Evolutionary conservation across 2,113 vertebrate genomes (phyloP), one percentile per base, ranked within the genome.

Genomic region (Potamarius usumacintae): DNA sequence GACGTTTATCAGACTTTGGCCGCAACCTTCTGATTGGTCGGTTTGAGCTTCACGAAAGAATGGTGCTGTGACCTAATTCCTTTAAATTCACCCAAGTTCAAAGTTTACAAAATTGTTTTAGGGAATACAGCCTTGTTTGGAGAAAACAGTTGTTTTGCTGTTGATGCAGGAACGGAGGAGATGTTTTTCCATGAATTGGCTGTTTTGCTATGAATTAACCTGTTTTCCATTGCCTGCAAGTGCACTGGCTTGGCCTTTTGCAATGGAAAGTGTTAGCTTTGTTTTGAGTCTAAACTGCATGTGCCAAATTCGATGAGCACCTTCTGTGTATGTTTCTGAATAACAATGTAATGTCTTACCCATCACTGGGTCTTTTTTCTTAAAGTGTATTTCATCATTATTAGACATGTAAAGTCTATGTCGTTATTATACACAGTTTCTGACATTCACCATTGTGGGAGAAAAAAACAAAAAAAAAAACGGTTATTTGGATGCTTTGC

Each of bases 211-310:
- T 25, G 89, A 92, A 82, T 82, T 58, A 48, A 82, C 60, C 57
- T 34, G 60, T 77, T 88, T 88, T 88, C 87, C 87, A 79, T 69
- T 58, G 60, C 81, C 72, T 58, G 50, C 30, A 52, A 77, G 82
- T 83, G 77, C 86, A 88, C 74, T 55, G 84, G 89, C 82, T 85
- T 87, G 92, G 90, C 89, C 90, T 90, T 90, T 88, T 92, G 91
- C 72, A 90, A 90, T 92, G 93, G 93, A 93, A 94, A 93, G 90
- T 90, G 85, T 90, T 92, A 90, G 91, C 88, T 88, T 89, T 94
- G 94, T 94, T 94, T 91, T 69, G 90, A 93, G 87, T 88, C 89
- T 82, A 94, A 94, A 94, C 93, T 94, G 69, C 76, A 90, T 93
- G 93, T 94, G 92, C 93, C 92, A 93, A 78, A 93, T 94, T 91